Evolutionary conservation across 2,888 invertebrate genomes (phyloP).

Genomic region (Nipponacmea schrenckii): DNA sequence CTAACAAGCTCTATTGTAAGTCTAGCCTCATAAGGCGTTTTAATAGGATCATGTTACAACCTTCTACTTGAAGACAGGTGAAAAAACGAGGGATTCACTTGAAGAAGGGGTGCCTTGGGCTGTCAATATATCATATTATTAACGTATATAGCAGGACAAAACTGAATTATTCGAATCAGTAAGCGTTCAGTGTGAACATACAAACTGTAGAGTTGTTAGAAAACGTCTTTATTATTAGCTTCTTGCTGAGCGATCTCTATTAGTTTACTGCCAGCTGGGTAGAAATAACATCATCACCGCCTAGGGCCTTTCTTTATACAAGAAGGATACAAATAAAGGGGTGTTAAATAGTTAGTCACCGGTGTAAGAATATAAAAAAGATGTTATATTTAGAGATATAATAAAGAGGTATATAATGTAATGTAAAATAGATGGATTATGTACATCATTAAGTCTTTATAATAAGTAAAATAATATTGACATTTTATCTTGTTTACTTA

Average conservation of each 20-base stretch:
- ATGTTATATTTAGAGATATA: neutral
- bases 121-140: slow-evolving; percentile 1
- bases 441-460: too few species aligned
- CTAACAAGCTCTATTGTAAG: too few species aligned
- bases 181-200: slow-evolving; percentile 2
- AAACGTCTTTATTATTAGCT: slow-evolving; percentile 2
- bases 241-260: slow-evolving; percentile 6
- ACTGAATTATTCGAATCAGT: neutral
- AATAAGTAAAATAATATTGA: too few species aligned
- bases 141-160: neutral
- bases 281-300: neutral
- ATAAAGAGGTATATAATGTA: too few species aligned
- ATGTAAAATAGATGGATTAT: too few species aligned
- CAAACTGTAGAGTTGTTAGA: neutral
- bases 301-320: neutral
- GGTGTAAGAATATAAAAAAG: neutral
- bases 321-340: neutral
- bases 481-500: too few species aligned
- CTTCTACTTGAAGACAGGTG: neutral
- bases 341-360: neutral
- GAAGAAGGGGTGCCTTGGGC: neutral
- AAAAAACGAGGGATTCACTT: neutral
- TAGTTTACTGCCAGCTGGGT: slow-evolving; percentile 6
- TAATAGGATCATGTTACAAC: neutral
- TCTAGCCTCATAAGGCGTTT: neutral